Conservation (phyloP, 2,113 vertebrate species). For the Nesoenas mayeri region DNA sequence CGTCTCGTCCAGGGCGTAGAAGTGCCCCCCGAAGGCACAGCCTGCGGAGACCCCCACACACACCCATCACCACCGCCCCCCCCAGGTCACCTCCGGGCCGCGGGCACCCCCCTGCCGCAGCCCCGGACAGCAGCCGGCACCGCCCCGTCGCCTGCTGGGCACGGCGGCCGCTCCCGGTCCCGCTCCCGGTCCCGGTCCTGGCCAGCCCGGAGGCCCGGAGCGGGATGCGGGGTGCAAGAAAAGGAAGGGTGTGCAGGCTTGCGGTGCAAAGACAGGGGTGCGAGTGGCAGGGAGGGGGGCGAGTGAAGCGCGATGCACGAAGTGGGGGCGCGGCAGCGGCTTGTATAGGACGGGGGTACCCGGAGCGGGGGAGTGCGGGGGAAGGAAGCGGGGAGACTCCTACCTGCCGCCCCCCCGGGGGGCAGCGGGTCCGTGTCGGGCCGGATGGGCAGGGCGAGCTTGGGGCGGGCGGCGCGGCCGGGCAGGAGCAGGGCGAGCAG, state of each 20-base stretch:
- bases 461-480: conserved; percentile 72
- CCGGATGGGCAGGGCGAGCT: conserved; percentile 85
- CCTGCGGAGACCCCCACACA: conserved; percentile 74
- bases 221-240: neutral
- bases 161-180: neutral
- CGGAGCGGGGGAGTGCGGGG: neutral
- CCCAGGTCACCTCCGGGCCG: conserved; percentile 70
- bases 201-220: neutral
- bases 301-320: neutral
- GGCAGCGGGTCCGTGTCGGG: conserved; percentile 84
- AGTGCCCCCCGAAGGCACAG: conserved; percentile 89
- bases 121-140: conserved; percentile 53
- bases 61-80: conserved; percentile 52
- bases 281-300: neutral
- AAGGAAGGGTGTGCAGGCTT: neutral
- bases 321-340: neutral
- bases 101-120: conserved; percentile 58
- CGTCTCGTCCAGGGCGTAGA: conserved; percentile 89
- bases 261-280: neutral
- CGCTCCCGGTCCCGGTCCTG: neutral
- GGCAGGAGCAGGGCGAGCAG: neutral
- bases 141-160: neutral
- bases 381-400: neutral
- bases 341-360: neutral
- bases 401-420: conserved; percentile 86